A percentile compares a stretch with the other conserved stretches of the same genome.
Evolutionary conservation across 2,113 vertebrate genomes (phyloP).

Genomic region (Trematocara unimaculatum): DNA sequence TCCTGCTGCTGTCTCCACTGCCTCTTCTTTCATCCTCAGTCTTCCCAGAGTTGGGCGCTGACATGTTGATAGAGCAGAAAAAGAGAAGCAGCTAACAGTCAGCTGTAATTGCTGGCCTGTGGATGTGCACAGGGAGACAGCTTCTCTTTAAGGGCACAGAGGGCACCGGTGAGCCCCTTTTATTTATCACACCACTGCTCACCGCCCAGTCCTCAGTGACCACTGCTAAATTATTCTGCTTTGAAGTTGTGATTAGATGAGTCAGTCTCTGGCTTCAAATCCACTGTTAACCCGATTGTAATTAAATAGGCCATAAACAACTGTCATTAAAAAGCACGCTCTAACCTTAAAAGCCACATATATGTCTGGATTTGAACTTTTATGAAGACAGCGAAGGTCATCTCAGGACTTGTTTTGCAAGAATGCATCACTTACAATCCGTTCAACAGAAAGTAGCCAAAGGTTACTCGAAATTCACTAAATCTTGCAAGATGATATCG

Average conservation of each 20-base stretch:
- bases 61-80: neutral
- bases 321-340: neutral
- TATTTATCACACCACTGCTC: neutral
- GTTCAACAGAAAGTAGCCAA: neutral
- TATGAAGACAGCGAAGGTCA: neutral
- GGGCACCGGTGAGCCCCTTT: neutral
- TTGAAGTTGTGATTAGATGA: neutral
- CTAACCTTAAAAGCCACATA: neutral
- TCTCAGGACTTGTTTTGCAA: neutral
- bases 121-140: neutral
- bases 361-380: neutral
- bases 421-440: neutral
- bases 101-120: constrained; percentile 26
- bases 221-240: neutral
- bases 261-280: neutral
- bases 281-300: neutral
- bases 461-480: neutral
- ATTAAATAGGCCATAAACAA: neutral
- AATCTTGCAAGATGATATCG: neutral
- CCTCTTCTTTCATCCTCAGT: constrained; percentile 6
- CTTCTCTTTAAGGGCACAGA: neutral
- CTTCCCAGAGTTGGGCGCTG: neutral
- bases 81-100: neutral
- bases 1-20: neutral
- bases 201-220: neutral